A percentile compares a stretch with the other conserved stretches of the same genome.
Evolutionary conservation across 1,140 invertebrate species (phyloP).

Genomic region (Drosophila simulans): DNA sequence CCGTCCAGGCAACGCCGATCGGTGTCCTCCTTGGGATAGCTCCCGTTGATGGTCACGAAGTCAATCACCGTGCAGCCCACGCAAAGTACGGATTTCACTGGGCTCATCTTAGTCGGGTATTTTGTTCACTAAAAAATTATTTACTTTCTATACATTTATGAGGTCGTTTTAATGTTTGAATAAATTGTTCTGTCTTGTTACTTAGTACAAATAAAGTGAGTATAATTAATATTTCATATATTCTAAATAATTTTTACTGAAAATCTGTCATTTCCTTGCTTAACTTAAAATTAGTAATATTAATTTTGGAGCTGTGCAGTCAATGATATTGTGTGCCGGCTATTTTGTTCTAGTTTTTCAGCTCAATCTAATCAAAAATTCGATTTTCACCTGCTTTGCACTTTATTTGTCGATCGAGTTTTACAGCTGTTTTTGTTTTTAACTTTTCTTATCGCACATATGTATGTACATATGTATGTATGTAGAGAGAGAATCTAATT

Average conservation of each 20-base stretch:
- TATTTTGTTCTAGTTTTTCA: slow-evolving; percentile 1
- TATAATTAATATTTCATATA: background rate
- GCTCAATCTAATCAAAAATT: slow-evolving; percentile 46
- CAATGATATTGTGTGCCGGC: background rate
- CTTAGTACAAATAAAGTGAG: too few relatives aligned
- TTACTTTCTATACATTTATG: background rate
- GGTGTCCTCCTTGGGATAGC: slow-evolving; percentile 86
- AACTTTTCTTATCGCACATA: slow-evolving; percentile 31
- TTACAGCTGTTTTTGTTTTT: slow-evolving; percentile 47
- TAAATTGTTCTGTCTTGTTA: too few relatives aligned
- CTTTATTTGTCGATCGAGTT: slow-evolving; percentile 29
- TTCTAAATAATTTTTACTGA: too few relatives aligned
- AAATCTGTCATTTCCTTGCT: background rate
- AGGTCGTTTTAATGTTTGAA: too few relatives aligned
- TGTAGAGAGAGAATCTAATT: slow-evolving; percentile 13
- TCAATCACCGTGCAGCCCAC: slow-evolving; percentile 86
- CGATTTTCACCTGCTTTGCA: slow-evolving; percentile 27
- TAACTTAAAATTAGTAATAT: background rate
- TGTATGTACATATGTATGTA: too few relatives aligned
- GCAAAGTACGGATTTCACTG: slow-evolving; percentile 63
- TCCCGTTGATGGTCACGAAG: slow-evolving; percentile 85
- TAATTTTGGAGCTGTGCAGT: background rate
- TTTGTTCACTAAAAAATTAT: background rate
- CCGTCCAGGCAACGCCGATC: slow-evolving; percentile 87
- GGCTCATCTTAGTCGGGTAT: slow-evolving; percentile 23